Evolutionary conservation across 2,888 invertebrate species (phyloP).

Genomic region (Sepiola atlantica): DNA sequence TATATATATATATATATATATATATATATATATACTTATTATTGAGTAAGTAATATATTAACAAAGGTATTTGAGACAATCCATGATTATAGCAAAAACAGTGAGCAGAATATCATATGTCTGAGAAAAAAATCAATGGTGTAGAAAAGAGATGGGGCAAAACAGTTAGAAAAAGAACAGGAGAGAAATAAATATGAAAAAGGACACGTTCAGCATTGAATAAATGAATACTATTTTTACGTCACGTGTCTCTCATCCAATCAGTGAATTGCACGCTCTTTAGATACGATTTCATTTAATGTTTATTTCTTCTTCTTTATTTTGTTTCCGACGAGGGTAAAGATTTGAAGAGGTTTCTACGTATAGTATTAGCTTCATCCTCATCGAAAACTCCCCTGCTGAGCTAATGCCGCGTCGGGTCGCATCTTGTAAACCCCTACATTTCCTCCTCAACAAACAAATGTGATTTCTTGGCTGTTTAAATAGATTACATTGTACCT

Average conservation of each 20-base stretch:
- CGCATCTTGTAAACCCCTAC: background rate
- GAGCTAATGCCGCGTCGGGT: background rate
- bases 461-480: background rate
- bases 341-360: background rate
- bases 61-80: too few species aligned
- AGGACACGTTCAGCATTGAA: too few species aligned
- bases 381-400: background rate
- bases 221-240: background rate
- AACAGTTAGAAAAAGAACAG: background rate
- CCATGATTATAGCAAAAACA: too few species aligned
- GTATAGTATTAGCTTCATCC: background rate
- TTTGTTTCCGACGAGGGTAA: background rate
- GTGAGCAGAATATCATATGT: too few species aligned
- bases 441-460: background rate
- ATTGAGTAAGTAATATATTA: too few species aligned
- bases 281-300: background rate
- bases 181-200: background rate
- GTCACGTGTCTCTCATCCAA: slow-evolving; percentile 15
- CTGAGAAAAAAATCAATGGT: too few species aligned
- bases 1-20: too few species aligned
- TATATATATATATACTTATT: too few species aligned
- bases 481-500: background rate
- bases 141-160: too few species aligned
- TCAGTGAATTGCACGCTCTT: background rate
- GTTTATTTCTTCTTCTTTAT: background rate